Evolutionary conservation across 2,113 vertebrate species (phyloP).

Genomic region (Coracopsis vasa): DNA sequence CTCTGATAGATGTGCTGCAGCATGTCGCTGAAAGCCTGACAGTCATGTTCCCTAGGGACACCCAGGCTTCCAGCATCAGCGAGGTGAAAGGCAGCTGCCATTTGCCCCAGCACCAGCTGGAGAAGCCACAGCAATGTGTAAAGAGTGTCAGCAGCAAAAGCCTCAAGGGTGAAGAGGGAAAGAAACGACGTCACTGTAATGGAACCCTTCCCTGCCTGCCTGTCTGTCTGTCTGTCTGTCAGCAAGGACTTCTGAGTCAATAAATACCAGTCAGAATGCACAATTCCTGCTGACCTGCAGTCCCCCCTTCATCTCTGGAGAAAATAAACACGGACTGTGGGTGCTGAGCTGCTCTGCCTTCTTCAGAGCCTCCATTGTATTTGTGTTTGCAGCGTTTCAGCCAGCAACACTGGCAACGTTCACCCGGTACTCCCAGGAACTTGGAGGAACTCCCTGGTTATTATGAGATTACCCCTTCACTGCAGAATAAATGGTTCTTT

Average conservation of each 20-base stretch:
- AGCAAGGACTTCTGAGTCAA: constrained; percentile 76
- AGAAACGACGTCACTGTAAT: constrained; percentile 58
- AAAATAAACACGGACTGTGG: constrained; percentile 76
- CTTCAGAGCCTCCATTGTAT: constrained; percentile 68
- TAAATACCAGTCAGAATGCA: constrained; percentile 76
- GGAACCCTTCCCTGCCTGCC: constrained; percentile 66
- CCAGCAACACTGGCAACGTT: not conserved
- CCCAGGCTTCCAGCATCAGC: not conserved
- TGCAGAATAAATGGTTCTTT: constrained; percentile 29
- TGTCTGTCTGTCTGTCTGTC: constrained; percentile 76
- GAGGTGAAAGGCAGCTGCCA: constrained; percentile 48
- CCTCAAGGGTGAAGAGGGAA: not conserved
- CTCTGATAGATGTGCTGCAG: not conserved
- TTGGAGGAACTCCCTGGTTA: constrained; percentile 12
- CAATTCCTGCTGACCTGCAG: constrained; percentile 68
- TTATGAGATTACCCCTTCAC: constrained; percentile 31
- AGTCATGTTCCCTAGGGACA: not conserved
- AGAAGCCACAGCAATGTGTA: constrained; percentile 46
- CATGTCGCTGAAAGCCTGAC: not conserved
- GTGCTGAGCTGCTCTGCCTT: constrained; percentile 38
- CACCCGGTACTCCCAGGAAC: constrained; percentile 13
- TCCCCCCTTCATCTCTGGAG: constrained; percentile 64
- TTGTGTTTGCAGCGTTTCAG: constrained; percentile 49
- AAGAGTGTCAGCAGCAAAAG: constrained; percentile 53
- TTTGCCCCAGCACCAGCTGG: constrained; percentile 42